phyloP scores from a whole-genome alignment of 1,140 invertebrate species.

The Trichonephila inaurata region DNA sequence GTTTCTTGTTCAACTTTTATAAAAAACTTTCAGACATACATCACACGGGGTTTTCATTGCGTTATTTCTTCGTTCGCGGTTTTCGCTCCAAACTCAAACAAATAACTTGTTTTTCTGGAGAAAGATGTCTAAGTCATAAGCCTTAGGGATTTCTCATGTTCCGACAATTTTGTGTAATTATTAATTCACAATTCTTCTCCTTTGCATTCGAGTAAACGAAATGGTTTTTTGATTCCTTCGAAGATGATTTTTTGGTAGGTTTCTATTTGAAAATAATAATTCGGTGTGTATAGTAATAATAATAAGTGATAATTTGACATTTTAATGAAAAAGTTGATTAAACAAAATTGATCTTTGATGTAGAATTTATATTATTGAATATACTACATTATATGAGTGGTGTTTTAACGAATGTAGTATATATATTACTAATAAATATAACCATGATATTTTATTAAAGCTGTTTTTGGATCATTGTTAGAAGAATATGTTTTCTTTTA shows the following conservation, averaged over 20 bases:
- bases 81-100: slow-evolving; percentile 55
- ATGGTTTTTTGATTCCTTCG: not conserved
- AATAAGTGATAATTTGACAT: not conserved
- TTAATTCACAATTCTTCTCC: slow-evolving; percentile 63
- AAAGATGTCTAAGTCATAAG: not conserved
- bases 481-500: not conserved
- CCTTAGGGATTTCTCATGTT: slow-evolving; percentile 2
- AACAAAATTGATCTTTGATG: not conserved
- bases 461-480: not conserved
- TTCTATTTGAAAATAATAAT: slow-evolving; percentile 4
- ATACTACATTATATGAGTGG: not conserved
- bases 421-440: not conserved
- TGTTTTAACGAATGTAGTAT: not conserved
- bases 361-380: not conserved
- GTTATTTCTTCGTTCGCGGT: slow-evolving; percentile 33
- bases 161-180: slow-evolving; percentile 60
- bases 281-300: not conserved
- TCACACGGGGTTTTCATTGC: slow-evolving; percentile 5
- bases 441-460: not conserved
- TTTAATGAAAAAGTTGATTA: not conserved
- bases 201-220: not conserved
- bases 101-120: slow-evolving; percentile 41
- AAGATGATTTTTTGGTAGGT: not conserved
- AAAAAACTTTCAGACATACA: slow-evolving; percentile 11
- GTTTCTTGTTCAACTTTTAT: not conserved